Conservation (phyloP, 1,140 invertebrate species). For the Zelostemma sp. region DNA sequence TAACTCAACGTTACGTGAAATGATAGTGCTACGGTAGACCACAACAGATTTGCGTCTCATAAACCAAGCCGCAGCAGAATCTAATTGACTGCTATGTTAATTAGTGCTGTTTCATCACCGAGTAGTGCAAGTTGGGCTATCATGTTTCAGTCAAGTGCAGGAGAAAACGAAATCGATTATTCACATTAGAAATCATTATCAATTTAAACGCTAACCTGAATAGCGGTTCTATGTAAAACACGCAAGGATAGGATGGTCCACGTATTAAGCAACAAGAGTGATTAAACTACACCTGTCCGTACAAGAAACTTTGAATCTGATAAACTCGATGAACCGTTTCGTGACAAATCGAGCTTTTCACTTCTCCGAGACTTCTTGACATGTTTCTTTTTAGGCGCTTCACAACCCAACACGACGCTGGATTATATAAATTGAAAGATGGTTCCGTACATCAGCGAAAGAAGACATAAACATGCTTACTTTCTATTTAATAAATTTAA, state of each 20-base stretch:
- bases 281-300: constrained; percentile 39
- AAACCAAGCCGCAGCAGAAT: constrained; percentile 8
- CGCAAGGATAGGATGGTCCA: constrained; percentile 3
- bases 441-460: not conserved
- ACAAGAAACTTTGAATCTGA: constrained; percentile 34
- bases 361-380: not conserved
- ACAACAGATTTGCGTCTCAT: not conserved
- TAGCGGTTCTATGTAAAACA: too few species aligned
- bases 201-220: too few species aligned
- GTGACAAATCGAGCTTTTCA: constrained; percentile 53
- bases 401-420: constrained; percentile 12
- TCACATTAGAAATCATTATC: too few species aligned
- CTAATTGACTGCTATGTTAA: constrained; percentile 22
- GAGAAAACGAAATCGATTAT: constrained; percentile 20
- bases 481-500: constrained; percentile 4
- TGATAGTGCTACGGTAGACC: not conserved
- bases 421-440: constrained; percentile 2
- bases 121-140: constrained; percentile 16
- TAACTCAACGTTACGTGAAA: too few species aligned
- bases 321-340: constrained; percentile 53
- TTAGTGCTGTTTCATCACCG: constrained; percentile 17
- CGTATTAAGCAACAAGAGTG: constrained; percentile 27
- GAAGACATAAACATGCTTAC: not conserved
- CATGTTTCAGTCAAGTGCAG: constrained; percentile 20
- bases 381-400: constrained; percentile 15